phyloP scores from a whole-genome alignment of 2,797 vertebrate genomes.

The Coracias cyanogaster region DNA sequence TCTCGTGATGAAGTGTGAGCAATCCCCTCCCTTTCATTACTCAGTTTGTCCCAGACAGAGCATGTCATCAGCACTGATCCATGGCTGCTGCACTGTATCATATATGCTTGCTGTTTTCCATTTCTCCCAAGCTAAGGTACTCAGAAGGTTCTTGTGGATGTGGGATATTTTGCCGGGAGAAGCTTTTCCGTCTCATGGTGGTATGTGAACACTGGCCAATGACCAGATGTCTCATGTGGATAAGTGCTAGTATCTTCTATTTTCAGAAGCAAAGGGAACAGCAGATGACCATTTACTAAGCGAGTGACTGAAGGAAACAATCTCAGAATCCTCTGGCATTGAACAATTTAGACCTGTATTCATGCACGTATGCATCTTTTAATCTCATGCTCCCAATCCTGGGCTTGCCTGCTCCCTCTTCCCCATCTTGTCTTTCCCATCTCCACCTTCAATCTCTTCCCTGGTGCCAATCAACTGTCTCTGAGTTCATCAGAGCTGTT shows the following conservation, averaged over 20 bases:
- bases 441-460: not conserved
- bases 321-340: not conserved
- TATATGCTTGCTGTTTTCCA: not conserved
- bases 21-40: not conserved
- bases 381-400: not conserved
- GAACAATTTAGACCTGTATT: not conserved
- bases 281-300: not conserved
- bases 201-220: not conserved
- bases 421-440: not conserved
- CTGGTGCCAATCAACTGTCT: not conserved
- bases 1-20: not conserved
- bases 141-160: not conserved
- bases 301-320: not conserved
- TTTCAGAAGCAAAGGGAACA: not conserved
- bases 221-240: rapidly evolving
- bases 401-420: not conserved
- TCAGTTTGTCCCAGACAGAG: not conserved
- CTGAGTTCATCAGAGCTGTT: not conserved
- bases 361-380: rapidly evolving
- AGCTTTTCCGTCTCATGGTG: not conserved
- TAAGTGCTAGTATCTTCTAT: not conserved
- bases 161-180: not conserved
- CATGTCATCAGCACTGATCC: not conserved
- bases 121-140: not conserved
- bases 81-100: not conserved